Conservation (phyloP, 2,113 vertebrate genomes). For the Atractosteus spatula region DNA sequence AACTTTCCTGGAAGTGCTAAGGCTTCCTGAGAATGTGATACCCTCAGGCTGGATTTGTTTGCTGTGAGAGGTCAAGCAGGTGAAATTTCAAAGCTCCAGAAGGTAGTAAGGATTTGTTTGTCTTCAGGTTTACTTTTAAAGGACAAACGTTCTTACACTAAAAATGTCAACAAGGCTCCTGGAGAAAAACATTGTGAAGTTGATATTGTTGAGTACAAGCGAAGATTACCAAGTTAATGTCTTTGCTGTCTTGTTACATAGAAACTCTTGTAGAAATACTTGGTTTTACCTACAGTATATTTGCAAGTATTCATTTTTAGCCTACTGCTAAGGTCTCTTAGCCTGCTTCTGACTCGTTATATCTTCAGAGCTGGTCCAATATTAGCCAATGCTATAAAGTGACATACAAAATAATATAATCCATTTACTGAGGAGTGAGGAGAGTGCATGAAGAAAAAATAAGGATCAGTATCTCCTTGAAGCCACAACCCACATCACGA, state of each 20-base stretch:
- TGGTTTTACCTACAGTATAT: too few species aligned
- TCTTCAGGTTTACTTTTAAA: slow-evolving; percentile 4
- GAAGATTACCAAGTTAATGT: background rate
- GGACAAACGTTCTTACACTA: background rate
- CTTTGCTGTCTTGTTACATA: background rate
- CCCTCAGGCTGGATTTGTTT: background rate
- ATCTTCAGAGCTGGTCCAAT: too few species aligned
- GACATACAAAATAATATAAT: too few species aligned
- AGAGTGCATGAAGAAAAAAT: too few species aligned
- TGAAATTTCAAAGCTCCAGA: background rate
- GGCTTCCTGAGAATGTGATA: background rate
- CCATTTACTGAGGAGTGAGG: too few species aligned
- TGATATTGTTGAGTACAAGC: background rate
- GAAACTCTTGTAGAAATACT: too few species aligned
- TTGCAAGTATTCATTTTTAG: too few species aligned
- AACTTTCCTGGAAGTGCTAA: background rate
- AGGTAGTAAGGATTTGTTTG: background rate
- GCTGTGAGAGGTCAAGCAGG: background rate
- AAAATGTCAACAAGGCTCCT: background rate
- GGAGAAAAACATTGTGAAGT: background rate
- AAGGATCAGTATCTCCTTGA: too few species aligned
- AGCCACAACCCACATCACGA: too few species aligned
- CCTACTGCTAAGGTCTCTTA: too few species aligned
- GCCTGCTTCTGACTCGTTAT: too few species aligned
- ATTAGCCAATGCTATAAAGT: too few species aligned